Percentiles rank a stretch among this genome's conserved stretches.
Conservation (phyloP, 1,140 invertebrate species). For the Cydia strobilella region DNA sequence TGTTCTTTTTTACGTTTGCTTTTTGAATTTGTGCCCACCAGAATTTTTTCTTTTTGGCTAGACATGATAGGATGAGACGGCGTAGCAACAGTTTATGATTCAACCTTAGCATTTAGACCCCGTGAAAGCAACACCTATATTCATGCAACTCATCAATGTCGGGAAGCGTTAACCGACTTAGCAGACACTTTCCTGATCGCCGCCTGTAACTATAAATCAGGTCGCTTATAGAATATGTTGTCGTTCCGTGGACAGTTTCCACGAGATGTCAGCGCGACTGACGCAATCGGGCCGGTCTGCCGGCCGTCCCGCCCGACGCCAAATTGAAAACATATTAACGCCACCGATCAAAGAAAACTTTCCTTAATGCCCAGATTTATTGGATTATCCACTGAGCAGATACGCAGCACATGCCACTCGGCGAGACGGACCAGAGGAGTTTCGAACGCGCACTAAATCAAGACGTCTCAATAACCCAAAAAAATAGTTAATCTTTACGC, state of each 20-base stretch:
- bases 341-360: slow-evolving; percentile 68
- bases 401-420: slow-evolving; percentile 44
- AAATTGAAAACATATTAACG: slow-evolving; percentile 72
- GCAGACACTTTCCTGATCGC: slow-evolving; percentile 47
- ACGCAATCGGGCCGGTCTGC: slow-evolving; percentile 64
- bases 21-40: not conserved
- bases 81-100: not conserved
- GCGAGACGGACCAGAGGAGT: slow-evolving; percentile 39
- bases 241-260: slow-evolving; percentile 54
- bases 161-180: slow-evolving; percentile 44
- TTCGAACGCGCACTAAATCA: slow-evolving; percentile 12
- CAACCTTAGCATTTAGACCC: not conserved
- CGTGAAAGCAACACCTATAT: slow-evolving; percentile 6
- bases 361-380: slow-evolving; percentile 61
- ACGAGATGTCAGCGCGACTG: slow-evolving; percentile 56
- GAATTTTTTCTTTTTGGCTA: not conserved
- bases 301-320: slow-evolving; percentile 58
- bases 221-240: slow-evolving; percentile 56
- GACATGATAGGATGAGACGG: no score
- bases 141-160: slow-evolving; percentile 48
- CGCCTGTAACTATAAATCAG: slow-evolving; percentile 49
- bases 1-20: slow-evolving; percentile 1
- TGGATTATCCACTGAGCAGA: slow-evolving; percentile 40
- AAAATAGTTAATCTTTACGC: slow-evolving; percentile 26
- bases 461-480: slow-evolving; percentile 15